Evolutionary conservation across 1,140 invertebrate genomes (phyloP).

Genomic region (Archegozetes longisetosus): DNA sequence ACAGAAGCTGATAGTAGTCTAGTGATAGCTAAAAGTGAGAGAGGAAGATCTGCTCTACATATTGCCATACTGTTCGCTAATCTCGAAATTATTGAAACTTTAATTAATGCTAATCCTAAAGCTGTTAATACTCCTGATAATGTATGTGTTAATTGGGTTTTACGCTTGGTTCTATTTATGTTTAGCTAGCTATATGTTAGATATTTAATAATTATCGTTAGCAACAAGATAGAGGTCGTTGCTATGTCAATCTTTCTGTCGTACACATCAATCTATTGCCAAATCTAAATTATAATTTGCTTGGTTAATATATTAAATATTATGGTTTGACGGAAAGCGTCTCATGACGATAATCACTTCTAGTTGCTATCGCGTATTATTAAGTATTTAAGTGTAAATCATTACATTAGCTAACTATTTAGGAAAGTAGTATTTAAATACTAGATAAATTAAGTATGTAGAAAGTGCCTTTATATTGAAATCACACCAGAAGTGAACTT

Average conservation of each 20-base stretch:
- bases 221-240: too few species aligned
- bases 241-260: background rate
- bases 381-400: too few species aligned
- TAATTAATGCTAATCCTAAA: slow-evolving; percentile 52
- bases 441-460: too few species aligned
- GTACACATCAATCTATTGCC: background rate
- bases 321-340: too few species aligned
- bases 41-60: slow-evolving; percentile 51
- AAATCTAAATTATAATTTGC: too few species aligned
- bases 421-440: too few species aligned
- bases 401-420: too few species aligned
- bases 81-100: slow-evolving; percentile 51
- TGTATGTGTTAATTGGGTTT: slow-evolving; percentile 38
- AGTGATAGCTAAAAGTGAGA: slow-evolving; percentile 51
- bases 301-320: too few species aligned
- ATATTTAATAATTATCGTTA: background rate
- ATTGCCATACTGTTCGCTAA: slow-evolving; percentile 62
- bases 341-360: too few species aligned
- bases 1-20: slow-evolving; percentile 39
- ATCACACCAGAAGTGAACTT: too few species aligned
- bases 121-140: slow-evolving; percentile 61
- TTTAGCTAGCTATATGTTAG: background rate
- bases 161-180: slow-evolving; percentile 1
- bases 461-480: too few species aligned
- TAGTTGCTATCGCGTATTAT: too few species aligned